phyloP scores from a whole-genome alignment of 2,797 vertebrate species.

The Acrocephalus scirpaceus region DNA sequence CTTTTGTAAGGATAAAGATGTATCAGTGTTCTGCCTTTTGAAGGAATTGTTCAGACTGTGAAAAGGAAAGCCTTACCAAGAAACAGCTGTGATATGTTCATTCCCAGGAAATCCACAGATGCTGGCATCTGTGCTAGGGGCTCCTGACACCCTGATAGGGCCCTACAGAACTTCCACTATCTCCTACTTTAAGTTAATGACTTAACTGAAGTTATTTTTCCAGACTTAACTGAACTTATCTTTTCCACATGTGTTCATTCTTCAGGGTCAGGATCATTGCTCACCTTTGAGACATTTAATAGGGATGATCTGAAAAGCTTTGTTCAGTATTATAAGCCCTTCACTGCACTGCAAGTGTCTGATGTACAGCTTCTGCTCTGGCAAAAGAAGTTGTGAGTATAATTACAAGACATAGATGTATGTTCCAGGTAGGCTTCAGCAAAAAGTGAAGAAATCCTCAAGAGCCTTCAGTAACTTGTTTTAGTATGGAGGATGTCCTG shows the following conservation, averaged over 20 bases:
- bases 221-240: background rate
- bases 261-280: background rate
- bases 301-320: background rate
- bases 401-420: background rate
- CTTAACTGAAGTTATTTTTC: background rate
- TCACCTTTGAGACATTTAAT: background rate
- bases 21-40: background rate
- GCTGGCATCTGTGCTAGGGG: background rate
- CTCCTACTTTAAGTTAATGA: background rate
- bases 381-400: background rate
- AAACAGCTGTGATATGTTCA: background rate
- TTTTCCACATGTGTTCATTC: background rate
- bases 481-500: background rate
- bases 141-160: background rate
- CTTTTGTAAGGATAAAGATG: background rate
- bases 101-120: background rate
- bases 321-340: background rate
- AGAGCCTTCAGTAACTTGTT: background rate
- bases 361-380: background rate
- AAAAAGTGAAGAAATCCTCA: background rate
- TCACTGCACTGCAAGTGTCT: background rate
- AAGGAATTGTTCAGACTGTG: background rate
- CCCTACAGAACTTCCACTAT: background rate
- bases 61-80: background rate
- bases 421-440: background rate